Percentiles rank a stretch among this genome's conserved stretches.
Conservation (phyloP, 2,797 vertebrate species). For the Sebastes oblongus region DNA sequence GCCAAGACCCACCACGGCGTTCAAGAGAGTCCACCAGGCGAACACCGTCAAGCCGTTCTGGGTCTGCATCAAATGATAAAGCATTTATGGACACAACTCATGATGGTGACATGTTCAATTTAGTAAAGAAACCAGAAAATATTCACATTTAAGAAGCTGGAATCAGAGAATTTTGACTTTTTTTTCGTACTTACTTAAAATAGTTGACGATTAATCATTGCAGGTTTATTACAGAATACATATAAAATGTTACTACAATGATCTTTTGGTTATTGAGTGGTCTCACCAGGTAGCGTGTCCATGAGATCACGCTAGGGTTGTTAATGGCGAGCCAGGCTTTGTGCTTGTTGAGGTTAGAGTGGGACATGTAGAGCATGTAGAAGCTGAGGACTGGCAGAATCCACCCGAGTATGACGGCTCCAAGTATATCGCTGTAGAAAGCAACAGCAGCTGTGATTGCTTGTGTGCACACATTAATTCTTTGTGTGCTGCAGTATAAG, state of each 20-base stretch:
- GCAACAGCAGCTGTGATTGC: background rate
- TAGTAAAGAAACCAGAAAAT: background rate
- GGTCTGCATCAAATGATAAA: conserved; percentile 46
- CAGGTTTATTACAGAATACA: background rate
- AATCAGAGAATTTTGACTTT: too few relatives aligned
- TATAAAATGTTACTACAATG: background rate
- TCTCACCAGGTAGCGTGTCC: conserved; percentile 65
- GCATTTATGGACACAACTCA: background rate
- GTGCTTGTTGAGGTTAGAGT: conserved; percentile 54
- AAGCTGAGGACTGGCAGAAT: conserved; percentile 46
- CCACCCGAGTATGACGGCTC: conserved; percentile 21
- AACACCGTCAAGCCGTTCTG: conserved; percentile 78
- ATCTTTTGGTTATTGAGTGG: background rate
- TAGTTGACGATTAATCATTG: too few relatives aligned
- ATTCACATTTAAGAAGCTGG: too few relatives aligned
- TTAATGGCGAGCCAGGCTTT: conserved; percentile 62
- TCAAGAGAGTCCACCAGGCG: conserved; percentile 72
- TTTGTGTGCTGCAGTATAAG: background rate
- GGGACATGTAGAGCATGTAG: conserved; percentile 67
- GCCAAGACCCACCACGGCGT: conserved; percentile 65
- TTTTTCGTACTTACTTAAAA: too few relatives aligned
- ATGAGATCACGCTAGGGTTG: conserved; percentile 36
- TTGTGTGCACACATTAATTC: background rate
- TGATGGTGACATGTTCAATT: background rate
- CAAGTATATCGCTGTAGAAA: conserved; percentile 41